A percentile compares a stretch with the other conserved stretches of the same genome.
Evolutionary conservation across 2,113 vertebrate species (phyloP).

Genomic region (Eidolon helvum): DNA sequence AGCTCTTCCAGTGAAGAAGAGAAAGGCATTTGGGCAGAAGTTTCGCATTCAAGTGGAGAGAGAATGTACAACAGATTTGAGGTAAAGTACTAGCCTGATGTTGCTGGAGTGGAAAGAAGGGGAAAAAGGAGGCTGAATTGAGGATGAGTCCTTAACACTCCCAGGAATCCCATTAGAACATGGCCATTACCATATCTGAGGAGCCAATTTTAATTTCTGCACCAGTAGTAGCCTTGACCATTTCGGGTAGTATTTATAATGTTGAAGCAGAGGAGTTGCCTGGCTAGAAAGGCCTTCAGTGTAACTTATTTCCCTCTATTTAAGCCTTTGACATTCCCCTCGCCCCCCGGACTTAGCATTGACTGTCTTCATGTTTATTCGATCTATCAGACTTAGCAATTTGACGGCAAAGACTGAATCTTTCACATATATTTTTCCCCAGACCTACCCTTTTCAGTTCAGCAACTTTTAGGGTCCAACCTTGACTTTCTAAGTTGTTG

Average conservation of each 20-base stretch:
- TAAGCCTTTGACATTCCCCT: neutral
- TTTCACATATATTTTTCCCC: neutral
- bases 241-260: neutral
- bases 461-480: neutral
- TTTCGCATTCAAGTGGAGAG: neutral
- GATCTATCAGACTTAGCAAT: neutral
- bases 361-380: neutral
- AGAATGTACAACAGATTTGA: neutral
- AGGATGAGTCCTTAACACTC: neutral
- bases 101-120: neutral
- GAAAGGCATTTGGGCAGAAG: neutral
- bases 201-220: neutral
- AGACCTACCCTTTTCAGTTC: neutral
- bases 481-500: constrained; percentile 26
- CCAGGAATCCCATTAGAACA: neutral
- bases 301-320: neutral
- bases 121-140: neutral
- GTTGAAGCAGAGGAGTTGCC: neutral
- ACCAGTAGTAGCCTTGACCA: neutral
- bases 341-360: neutral
- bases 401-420: neutral
- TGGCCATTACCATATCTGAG: neutral
- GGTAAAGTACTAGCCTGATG: neutral
- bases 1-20: neutral
- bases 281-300: neutral